These are phyloP conservation scores for Malurus elegans DNA, from an alignment of 2,113 vertebrate species.

Conservation along the genomic window DNA sequence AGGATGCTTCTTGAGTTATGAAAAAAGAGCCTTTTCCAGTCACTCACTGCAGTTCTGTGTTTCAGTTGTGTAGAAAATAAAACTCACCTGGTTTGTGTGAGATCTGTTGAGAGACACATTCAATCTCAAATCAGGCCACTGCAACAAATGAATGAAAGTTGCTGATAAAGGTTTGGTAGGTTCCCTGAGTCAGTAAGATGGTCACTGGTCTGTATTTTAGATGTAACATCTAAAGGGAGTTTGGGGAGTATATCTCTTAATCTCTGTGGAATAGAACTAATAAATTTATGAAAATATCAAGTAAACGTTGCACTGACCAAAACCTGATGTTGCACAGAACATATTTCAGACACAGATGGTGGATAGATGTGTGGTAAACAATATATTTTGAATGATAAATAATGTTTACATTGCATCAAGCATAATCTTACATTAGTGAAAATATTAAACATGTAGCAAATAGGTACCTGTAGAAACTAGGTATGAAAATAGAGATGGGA, in stretches of 20 bases:
- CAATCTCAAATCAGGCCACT: not conserved
- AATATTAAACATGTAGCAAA: not conserved
- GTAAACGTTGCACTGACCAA: not conserved
- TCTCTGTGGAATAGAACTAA: not conserved
- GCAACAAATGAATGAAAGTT: not conserved
- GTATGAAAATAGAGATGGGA: not conserved
- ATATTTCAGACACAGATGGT: not conserved
- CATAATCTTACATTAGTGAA: not conserved
- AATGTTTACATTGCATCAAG: not conserved
- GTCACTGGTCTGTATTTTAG: not conserved
- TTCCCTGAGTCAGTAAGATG: not conserved
- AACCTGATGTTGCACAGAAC: not conserved
- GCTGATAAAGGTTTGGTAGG: not conserved
- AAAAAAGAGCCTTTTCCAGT: not conserved
- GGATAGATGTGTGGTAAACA: not conserved
- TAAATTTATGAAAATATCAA: not conserved
- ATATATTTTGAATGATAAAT: not conserved
- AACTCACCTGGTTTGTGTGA: not conserved
- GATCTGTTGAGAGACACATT: not conserved
- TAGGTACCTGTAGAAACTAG: not conserved
- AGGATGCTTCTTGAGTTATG: not conserved
- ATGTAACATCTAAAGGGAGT: not conserved
- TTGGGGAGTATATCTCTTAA: not conserved
- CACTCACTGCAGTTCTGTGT: not conserved
- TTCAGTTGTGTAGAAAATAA: not conserved